A percentile compares a stretch with the other conserved stretches of the same genome.
These are phyloP conservation scores for Orchestia grillus DNA, from an alignment of 1,140 invertebrate genomes.

Conservation along the genomic window DNA sequence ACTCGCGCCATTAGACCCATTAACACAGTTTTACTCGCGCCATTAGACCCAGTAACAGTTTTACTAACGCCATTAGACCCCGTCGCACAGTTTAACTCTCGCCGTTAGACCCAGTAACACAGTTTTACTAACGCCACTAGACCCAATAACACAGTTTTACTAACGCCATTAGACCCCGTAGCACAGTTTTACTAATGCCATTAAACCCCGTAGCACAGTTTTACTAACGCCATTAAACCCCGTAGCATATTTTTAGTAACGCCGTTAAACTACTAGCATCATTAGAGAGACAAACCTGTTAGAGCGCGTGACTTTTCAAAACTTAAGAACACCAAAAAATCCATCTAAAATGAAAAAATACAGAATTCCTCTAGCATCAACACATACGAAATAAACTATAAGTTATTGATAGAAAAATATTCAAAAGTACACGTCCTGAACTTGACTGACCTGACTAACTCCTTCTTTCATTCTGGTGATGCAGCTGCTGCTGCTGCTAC, in stretches of 20 bases:
- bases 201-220: neutral
- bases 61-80: neutral
- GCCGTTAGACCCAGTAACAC: too few species aligned
- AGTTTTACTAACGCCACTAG: neutral
- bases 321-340: neutral
- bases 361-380: neutral
- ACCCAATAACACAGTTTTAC: too few species aligned
- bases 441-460: neutral
- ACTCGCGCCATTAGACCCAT: neutral
- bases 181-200: neutral
- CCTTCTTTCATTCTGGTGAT: neutral
- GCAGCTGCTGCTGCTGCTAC: neutral
- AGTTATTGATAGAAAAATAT: neutral
- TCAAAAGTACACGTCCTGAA: neutral
- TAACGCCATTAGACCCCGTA: neutral
- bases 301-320: neutral
- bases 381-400: neutral
- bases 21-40: too few species aligned
- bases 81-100: too few species aligned
- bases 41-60: neutral
- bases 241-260: neutral
- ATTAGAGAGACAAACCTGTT: neutral
- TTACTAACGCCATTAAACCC: too few species aligned
- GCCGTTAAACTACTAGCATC: neutral
- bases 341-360: neutral